Conservation (phyloP, 2,113 vertebrate genomes). For the Pedionomus torquatus region DNA sequence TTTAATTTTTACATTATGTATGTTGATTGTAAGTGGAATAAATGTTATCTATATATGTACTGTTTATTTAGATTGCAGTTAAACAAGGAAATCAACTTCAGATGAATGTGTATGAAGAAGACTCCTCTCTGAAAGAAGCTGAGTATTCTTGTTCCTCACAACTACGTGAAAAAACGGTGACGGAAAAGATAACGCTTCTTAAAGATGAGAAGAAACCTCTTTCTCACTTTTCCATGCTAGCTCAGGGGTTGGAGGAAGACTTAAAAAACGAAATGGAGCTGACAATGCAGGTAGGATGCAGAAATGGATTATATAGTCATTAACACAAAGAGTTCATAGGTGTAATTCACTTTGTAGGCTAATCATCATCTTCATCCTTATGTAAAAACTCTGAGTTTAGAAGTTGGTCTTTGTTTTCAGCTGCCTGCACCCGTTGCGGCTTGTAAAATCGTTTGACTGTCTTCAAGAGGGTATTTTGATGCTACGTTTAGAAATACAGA, state of each 20-base stretch:
- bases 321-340: neutral
- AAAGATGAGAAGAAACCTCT: constrained; percentile 82
- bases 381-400: neutral
- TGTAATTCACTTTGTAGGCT: neutral
- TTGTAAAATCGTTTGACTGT: neutral
- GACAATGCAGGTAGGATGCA: constrained; percentile 57
- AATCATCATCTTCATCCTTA: neutral
- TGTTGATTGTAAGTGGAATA: neutral
- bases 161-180: constrained; percentile 61
- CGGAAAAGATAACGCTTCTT: constrained; percentile 8
- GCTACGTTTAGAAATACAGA: neutral
- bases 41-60: neutral
- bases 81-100: constrained; percentile 91
- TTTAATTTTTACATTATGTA: neutral
- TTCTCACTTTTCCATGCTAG: constrained; percentile 76
- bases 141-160: neutral
- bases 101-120: constrained; percentile 90
- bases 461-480: neutral
- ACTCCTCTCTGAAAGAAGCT: constrained; percentile 44
- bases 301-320: neutral
- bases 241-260: constrained; percentile 82
- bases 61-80: constrained; percentile 82
- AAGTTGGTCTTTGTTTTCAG: neutral
- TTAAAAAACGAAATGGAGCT: constrained; percentile 67
- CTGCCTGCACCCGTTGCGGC: neutral